Conservation (phyloP, 2,797 vertebrate genomes). For the Scolopax bukidnonensis region DNA sequence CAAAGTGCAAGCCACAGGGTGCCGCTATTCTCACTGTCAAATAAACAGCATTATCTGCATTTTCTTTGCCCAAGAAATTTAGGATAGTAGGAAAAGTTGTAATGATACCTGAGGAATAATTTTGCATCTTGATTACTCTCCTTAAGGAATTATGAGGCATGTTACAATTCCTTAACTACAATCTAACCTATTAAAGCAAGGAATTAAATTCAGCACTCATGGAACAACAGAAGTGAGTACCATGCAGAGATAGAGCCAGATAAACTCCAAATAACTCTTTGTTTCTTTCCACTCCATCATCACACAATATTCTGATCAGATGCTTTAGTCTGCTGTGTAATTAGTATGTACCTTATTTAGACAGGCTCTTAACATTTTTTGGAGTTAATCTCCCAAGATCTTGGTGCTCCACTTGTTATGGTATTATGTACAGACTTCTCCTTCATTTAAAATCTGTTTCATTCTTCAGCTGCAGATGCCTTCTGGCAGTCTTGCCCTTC, state of each 20-base stretch:
- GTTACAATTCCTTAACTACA: background rate
- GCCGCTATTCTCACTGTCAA: background rate
- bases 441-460: background rate
- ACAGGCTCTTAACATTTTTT: background rate
- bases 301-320: background rate
- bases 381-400: background rate
- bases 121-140: background rate
- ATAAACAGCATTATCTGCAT: rapidly evolving
- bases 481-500: background rate
- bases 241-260: background rate
- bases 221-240: background rate
- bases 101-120: background rate
- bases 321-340: background rate
- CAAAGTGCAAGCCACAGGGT: background rate
- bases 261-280: background rate
- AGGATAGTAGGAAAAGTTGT: background rate
- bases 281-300: background rate
- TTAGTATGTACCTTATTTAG: background rate
- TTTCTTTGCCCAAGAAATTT: background rate
- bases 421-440: background rate
- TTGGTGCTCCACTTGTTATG: background rate
- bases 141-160: background rate
- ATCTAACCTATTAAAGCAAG: background rate
- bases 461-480: background rate
- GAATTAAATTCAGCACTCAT: background rate